A percentile compares a stretch with the other conserved stretches of the same genome.
phyloP scores from a whole-genome alignment of 2,888 invertebrate genomes.

The Sinhomidia bicolor region DNA sequence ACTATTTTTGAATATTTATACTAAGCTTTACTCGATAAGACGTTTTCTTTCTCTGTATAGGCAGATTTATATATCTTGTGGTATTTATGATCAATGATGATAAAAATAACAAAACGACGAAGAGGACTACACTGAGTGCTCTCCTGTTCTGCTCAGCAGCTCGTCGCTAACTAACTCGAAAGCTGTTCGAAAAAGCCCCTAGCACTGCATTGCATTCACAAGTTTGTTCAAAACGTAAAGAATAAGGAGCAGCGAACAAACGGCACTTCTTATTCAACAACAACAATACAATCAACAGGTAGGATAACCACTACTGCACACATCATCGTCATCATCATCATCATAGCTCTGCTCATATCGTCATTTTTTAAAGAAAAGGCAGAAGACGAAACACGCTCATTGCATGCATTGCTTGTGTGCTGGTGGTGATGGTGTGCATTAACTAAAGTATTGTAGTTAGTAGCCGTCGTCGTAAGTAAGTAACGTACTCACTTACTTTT shows the following conservation, averaged over 20 bases:
- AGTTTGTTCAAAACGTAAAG: conserved; percentile 46
- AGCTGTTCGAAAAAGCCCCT: conserved; percentile 63
- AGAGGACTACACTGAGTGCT: conserved; percentile 74
- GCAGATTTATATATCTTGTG: background rate
- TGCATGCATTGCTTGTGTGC: background rate
- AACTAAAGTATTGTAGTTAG: conserved; percentile 35
- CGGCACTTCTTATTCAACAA: conserved; percentile 43
- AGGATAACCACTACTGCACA: conserved; percentile 25
- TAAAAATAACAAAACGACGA: conserved; percentile 60
- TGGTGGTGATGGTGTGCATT: too few species aligned
- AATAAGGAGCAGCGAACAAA: conserved; percentile 28
- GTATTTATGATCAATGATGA: background rate
- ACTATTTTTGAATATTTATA: background rate
- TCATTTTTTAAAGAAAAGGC: background rate
- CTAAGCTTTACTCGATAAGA: conserved; percentile 25
- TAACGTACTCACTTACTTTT: background rate
- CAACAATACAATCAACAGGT: conserved; percentile 46
- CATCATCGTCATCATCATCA: background rate
- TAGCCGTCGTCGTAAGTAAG: background rate
- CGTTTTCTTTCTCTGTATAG: background rate
- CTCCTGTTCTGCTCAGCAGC: conserved; percentile 75
- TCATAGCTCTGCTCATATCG: background rate
- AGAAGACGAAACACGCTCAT: background rate
- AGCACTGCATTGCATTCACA: conserved; percentile 19
- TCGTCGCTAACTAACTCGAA: conserved; percentile 72